Evolutionary conservation across 2,888 invertebrate genomes (phyloP).

Genomic region (Drosophila ochracea): DNA sequence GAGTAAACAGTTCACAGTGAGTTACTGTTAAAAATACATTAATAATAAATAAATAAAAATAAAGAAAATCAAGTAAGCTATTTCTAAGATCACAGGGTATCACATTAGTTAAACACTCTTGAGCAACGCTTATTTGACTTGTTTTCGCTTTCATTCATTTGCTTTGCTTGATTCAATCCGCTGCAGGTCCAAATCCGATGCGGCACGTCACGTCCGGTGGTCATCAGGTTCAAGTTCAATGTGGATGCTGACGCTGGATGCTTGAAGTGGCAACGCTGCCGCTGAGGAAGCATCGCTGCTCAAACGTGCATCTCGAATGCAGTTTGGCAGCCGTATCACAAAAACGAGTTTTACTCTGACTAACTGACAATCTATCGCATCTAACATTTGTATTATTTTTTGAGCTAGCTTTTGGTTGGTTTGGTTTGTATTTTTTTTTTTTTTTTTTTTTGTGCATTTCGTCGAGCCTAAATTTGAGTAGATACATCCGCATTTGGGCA

Average conservation of each 20-base stretch:
- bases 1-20: not conserved
- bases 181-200: slow-evolving; percentile 12
- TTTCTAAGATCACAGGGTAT: slow-evolving; percentile 17
- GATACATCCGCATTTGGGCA: slow-evolving; percentile 55
- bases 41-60: too few relatives aligned
- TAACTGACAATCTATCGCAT: slow-evolving; percentile 28
- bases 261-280: slow-evolving; percentile 15
- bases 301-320: slow-evolving; percentile 50
- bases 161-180: slow-evolving; percentile 27
- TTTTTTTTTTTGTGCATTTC: slow-evolving; percentile 8
- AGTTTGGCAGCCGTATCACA: slow-evolving; percentile 18
- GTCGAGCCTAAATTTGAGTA: slow-evolving; percentile 1
- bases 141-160: slow-evolving; percentile 46
- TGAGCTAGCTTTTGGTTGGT: not conserved
- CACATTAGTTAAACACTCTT: not conserved
- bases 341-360: slow-evolving; percentile 65
- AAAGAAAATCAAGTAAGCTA: not conserved
- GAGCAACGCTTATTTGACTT: not conserved
- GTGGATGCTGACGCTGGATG: slow-evolving; percentile 35
- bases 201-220: slow-evolving; percentile 56
- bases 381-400: slow-evolving; percentile 18
- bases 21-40: too few relatives aligned
- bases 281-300: slow-evolving; percentile 53
- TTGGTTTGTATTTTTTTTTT: slow-evolving; percentile 7
- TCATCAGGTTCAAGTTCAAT: slow-evolving; percentile 78